These are phyloP conservation scores for Esox lucius DNA, from an alignment of 2,797 vertebrate genomes.

Conservation along the genomic window DNA sequence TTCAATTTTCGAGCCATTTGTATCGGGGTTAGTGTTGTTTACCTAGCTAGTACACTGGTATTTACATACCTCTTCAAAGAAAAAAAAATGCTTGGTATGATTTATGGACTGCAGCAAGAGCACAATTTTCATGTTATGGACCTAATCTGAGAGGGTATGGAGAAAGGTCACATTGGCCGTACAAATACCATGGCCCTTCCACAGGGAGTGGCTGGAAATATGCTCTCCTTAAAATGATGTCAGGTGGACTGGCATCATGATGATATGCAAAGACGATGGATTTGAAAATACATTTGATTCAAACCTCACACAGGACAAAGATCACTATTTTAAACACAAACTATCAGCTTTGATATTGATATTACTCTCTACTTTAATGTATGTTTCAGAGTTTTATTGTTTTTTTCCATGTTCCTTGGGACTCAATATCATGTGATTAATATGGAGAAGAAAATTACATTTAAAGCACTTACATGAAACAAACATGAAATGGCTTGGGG, in stretches of 20 bases:
- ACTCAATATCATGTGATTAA: conserved; percentile 73
- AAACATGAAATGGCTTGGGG: conserved; percentile 67
- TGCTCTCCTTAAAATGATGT: conserved; percentile 94
- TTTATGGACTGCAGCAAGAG: conserved; percentile 98
- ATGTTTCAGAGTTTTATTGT: conserved; percentile 73
- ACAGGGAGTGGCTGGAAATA: conserved; percentile 94
- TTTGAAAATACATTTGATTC: conserved; percentile 64
- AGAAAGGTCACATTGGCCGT: conserved; percentile 95
- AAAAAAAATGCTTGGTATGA: conserved; percentile 93
- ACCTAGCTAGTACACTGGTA: conserved; percentile 98
- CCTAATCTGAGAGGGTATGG: conserved; percentile 94
- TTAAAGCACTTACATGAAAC: conserved; percentile 69
- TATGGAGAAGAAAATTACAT: conserved; percentile 74
- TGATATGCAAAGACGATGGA: conserved; percentile 88
- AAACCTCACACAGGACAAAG: conserved; percentile 55
- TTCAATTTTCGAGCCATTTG: conserved; percentile 99
- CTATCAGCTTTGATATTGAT: not conserved
- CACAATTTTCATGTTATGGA: conserved; percentile 98
- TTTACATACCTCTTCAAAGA: conserved; percentile 99
- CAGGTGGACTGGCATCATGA: conserved; percentile 82
- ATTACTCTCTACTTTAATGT: conserved; percentile 2
- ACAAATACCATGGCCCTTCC: conserved; percentile 94
- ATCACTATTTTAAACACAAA: conserved; percentile 10
- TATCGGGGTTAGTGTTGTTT: conserved; percentile 98
- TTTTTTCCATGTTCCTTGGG: conserved; percentile 78